Percentiles rank a stretch among this genome's conserved stretches.
These are phyloP conservation scores for Cheirogaleus medius DNA, from an alignment of 2,113 vertebrate genomes.

Conservation along the genomic window DNA sequence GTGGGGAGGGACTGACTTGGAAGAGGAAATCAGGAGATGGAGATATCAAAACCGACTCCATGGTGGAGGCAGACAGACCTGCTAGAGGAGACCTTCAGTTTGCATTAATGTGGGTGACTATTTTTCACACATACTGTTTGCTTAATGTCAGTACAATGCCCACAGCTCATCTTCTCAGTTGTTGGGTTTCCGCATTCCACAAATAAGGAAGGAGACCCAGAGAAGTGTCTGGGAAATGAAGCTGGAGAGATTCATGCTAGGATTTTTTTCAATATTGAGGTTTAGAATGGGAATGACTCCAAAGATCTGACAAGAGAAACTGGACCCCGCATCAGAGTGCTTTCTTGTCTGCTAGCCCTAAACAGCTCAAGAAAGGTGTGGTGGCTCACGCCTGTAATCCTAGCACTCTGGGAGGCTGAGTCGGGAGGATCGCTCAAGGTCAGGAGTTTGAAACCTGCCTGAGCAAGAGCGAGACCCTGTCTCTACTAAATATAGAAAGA, in stretches of 20 bases:
- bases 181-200: neutral
- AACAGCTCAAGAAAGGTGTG: neutral
- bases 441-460: no score
- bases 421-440: no score
- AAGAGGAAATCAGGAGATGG: neutral
- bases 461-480: no score
- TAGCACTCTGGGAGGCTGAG: no score
- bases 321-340: fast-evolving
- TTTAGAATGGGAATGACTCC: neutral
- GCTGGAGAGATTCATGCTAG: neutral
- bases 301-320: neutral
- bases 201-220: neutral
- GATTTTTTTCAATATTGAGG: neutral
- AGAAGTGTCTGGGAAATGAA: neutral
- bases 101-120: neutral
- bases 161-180: neutral
- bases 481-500: no score
- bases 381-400: no score
- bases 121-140: neutral
- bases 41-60: neutral
- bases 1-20: neutral
- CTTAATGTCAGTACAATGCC: neutral
- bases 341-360: neutral
- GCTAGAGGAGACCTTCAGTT: neutral
- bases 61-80: neutral